These are phyloP conservation scores for Microplitis mediator DNA, from an alignment of 1,140 invertebrate species.

Conservation along the genomic window DNA sequence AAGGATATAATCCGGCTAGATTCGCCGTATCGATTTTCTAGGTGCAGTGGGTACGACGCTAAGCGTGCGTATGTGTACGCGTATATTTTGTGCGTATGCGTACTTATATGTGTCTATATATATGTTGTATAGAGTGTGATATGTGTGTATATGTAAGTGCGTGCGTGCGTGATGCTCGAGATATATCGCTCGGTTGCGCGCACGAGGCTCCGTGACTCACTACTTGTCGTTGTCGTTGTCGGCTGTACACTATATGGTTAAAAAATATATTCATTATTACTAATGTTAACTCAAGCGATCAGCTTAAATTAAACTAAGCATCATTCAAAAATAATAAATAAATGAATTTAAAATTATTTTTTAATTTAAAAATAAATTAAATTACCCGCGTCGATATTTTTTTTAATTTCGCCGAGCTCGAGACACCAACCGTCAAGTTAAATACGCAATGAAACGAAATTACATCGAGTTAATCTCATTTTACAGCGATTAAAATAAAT, in stretches of 20 bases:
- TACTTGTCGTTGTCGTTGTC: slow-evolving; percentile 14
- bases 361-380: too few species aligned
- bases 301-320: neutral
- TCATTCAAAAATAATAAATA: too few species aligned
- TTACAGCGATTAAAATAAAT: too few species aligned
- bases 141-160: slow-evolving; percentile 35
- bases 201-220: slow-evolving; percentile 38
- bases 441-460: too few species aligned
- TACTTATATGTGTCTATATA: neutral
- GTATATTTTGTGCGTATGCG: slow-evolving; percentile 26
- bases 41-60: slow-evolving; percentile 45
- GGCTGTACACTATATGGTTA: too few species aligned
- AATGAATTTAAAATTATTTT: too few species aligned
- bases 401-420: too few species aligned
- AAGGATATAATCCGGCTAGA: slow-evolving; percentile 60
- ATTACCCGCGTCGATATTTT: too few species aligned
- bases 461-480: too few species aligned
- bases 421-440: too few species aligned
- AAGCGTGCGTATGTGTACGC: slow-evolving; percentile 30
- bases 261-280: neutral
- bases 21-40: slow-evolving; percentile 61
- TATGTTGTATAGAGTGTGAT: neutral
- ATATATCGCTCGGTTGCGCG: slow-evolving; percentile 34
- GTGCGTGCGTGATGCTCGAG: slow-evolving; percentile 26
- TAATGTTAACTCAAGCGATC: neutral